These are phyloP conservation scores for Ichneumon xanthorius DNA, from an alignment of 2,888 invertebrate species.

Conservation along the genomic window DNA sequence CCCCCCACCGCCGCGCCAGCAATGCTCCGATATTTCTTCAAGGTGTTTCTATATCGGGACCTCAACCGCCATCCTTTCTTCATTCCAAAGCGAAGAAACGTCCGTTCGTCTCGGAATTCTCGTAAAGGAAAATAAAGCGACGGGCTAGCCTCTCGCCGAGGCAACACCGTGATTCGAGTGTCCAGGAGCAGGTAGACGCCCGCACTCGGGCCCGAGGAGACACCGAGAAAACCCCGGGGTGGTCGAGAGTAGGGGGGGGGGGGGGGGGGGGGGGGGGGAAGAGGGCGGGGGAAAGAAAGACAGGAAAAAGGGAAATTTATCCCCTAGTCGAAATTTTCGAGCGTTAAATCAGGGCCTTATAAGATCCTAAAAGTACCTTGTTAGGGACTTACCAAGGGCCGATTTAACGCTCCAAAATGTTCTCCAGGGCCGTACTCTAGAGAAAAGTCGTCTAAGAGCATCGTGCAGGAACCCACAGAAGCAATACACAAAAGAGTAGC, in stretches of 20 bases:
- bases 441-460: too few species aligned
- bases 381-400: too few species aligned
- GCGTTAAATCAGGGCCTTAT: too few species aligned
- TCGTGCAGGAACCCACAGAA: too few species aligned
- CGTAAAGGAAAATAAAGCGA: background rate
- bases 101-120: background rate
- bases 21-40: conserved; percentile 3
- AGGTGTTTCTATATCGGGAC: conserved; percentile 1
- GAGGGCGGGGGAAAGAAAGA: background rate
- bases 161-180: conserved; percentile 14
- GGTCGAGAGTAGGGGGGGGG: background rate
- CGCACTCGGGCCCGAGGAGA: background rate
- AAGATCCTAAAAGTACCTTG: too few species aligned
- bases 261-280: background rate
- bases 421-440: too few species aligned
- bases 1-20: background rate
- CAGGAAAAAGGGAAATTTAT: too few species aligned
- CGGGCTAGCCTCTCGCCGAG: background rate
- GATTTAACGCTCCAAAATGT: too few species aligned
- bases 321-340: too few species aligned
- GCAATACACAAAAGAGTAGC: too few species aligned
- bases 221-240: background rate
- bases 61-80: background rate
- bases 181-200: conserved; percentile 10
- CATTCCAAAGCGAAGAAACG: background rate